phyloP scores from a whole-genome alignment of 2,113 vertebrate species.

The Macquaria ambigua region DNA sequence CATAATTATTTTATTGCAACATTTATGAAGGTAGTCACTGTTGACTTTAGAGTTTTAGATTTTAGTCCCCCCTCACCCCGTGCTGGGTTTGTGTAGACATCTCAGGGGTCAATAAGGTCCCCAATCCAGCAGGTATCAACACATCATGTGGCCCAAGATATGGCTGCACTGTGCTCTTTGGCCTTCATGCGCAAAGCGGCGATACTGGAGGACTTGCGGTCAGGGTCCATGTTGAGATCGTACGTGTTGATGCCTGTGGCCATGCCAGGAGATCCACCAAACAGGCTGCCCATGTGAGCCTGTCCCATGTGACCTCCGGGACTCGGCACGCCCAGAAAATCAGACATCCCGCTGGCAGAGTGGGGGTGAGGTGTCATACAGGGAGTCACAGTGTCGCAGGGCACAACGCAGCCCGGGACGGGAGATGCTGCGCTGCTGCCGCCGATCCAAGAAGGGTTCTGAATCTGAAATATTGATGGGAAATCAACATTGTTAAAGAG shows the following conservation, averaged over 20 bases:
- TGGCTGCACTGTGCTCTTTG: conserved; percentile 99
- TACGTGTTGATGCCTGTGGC: conserved; percentile 92
- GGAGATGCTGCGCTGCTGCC: conserved; percentile 92
- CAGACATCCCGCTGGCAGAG: conserved; percentile 89
- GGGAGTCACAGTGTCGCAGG: conserved; percentile 94
- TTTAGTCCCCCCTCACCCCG: conserved; percentile 42
- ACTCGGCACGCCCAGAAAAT: conserved; percentile 92
- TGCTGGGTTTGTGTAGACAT: conserved; percentile 37
- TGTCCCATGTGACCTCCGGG: conserved; percentile 92
- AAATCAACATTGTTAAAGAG: neutral
- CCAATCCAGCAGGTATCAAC: conserved; percentile 47
- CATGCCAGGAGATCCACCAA: conserved; percentile 89
- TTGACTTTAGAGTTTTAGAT: conserved; percentile 57
- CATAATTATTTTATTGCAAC: conserved; percentile 65
- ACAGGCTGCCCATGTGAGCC: conserved; percentile 96
- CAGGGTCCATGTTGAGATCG: conserved; percentile 95
- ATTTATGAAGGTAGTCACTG: conserved; percentile 70
- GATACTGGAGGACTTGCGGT: conserved; percentile 98
- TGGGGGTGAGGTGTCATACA: conserved; percentile 99
- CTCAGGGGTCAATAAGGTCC: conserved; percentile 31
- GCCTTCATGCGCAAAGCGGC: conserved; percentile 98
- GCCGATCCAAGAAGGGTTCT: conserved; percentile 97
- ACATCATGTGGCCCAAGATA: conserved; percentile 98
- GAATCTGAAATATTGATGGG: conserved; percentile 87
- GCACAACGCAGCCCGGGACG: conserved; percentile 94